Percentiles rank a stretch among this genome's conserved stretches.
Evolutionary conservation across 2,797 vertebrate genomes (phyloP).

Genomic region (Cichlasoma orientale): DNA sequence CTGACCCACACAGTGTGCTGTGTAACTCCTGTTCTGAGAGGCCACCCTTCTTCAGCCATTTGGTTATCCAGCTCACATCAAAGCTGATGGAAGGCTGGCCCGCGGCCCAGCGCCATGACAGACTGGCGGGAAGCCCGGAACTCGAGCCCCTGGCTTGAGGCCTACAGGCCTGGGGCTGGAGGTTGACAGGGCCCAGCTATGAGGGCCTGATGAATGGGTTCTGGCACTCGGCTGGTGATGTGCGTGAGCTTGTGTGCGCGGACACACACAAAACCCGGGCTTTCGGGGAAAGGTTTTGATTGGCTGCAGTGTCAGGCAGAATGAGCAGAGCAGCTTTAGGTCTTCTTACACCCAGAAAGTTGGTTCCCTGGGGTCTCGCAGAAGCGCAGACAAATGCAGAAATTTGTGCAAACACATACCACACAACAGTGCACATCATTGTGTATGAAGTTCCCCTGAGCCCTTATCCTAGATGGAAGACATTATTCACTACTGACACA

Average conservation of each 20-base stretch:
- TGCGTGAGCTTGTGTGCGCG: slow-evolving; percentile 42
- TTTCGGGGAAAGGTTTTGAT: slow-evolving; percentile 57
- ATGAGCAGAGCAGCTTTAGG: slow-evolving; percentile 48
- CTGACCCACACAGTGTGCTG: slow-evolving; percentile 83
- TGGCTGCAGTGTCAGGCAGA: slow-evolving; percentile 52
- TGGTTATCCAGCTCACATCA: slow-evolving; percentile 92
- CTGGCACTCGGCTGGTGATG: slow-evolving; percentile 81
- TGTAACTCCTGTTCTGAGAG: slow-evolving; percentile 86
- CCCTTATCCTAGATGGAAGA: slow-evolving; percentile 49
- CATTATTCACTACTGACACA: slow-evolving; percentile 60
- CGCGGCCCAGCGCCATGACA: slow-evolving; percentile 90
- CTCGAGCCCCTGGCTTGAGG: slow-evolving; percentile 89
- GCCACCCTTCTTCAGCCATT: slow-evolving; percentile 90
- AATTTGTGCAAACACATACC: slow-evolving; percentile 19
- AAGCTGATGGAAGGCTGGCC: slow-evolving; percentile 92
- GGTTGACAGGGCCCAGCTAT: slow-evolving; percentile 85
- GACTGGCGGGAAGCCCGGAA: slow-evolving; percentile 90
- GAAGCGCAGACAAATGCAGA: slow-evolving; percentile 26
- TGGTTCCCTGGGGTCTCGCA: slow-evolving; percentile 17
- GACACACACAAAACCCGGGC: not conserved
- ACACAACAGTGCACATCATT: slow-evolving; percentile 14
- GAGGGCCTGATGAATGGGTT: slow-evolving; percentile 88
- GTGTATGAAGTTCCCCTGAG: slow-evolving; percentile 25
- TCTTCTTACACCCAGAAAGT: slow-evolving; percentile 54
- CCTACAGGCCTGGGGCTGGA: slow-evolving; percentile 84